Conservation (phyloP, 2,113 vertebrate species). For the Tachysurus fulvidraco region DNA sequence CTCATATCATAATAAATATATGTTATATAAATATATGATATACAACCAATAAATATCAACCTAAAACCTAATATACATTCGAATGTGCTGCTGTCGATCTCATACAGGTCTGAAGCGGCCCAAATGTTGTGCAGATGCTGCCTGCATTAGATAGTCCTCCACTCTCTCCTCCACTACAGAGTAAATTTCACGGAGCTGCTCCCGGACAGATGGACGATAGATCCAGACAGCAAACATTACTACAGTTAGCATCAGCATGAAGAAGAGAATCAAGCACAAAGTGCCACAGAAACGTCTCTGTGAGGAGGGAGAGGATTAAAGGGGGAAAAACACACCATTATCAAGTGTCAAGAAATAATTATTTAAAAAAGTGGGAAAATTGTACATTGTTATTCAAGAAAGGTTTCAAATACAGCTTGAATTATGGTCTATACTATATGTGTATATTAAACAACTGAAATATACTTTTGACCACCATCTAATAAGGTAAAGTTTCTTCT, state of each 20-base stretch:
- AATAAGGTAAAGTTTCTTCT: neutral
- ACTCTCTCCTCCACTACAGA: slow-evolving; percentile 62
- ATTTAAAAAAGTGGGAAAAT: neutral
- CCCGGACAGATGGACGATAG: slow-evolving; percentile 68
- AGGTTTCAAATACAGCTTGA: neutral
- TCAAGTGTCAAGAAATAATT: neutral
- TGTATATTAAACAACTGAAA: neutral
- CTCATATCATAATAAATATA: slow-evolving; percentile 30
- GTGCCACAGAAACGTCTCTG: slow-evolving; percentile 50
- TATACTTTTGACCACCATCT: neutral
- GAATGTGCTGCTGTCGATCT: slow-evolving; percentile 39
- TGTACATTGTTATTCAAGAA: neutral
- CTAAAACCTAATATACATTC: neutral
- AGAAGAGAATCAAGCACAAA: slow-evolving; percentile 55
- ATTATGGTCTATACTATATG: neutral
- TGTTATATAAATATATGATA: slow-evolving; percentile 23
- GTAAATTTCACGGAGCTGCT: slow-evolving; percentile 66
- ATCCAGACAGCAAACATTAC: slow-evolving; percentile 59
- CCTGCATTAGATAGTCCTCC: slow-evolving; percentile 66
- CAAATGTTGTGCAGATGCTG: slow-evolving; percentile 59
- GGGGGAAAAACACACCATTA: neutral
- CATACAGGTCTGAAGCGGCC: slow-evolving; percentile 73
- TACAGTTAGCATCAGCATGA: slow-evolving; percentile 51
- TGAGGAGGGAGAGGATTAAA: slow-evolving; percentile 13
- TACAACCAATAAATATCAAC: slow-evolving; percentile 47